Percentiles rank a stretch among this genome's conserved stretches.
These are phyloP conservation scores for Panagrolaimus sp. DNA, from an alignment of 1,140 invertebrate species.

Conservation along the genomic window DNA sequence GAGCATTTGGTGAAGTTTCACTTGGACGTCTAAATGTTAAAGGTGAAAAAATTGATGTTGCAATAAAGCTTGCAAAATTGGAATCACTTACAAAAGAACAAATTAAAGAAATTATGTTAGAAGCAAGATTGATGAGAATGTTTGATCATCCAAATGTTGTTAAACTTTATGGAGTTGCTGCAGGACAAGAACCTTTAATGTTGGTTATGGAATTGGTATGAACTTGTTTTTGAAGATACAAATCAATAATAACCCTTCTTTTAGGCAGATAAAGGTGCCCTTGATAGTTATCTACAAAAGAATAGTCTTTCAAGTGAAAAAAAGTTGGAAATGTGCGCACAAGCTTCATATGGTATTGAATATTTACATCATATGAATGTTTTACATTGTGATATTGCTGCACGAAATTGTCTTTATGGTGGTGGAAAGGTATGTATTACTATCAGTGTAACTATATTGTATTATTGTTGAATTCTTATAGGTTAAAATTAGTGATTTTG, in stretches of 20 bases:
- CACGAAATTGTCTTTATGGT: conserved; percentile 10
- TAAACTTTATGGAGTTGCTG: conserved; percentile 39
- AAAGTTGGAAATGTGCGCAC: background rate
- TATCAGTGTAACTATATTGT: too few relatives aligned
- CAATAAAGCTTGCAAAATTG: conserved; percentile 1
- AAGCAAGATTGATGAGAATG: conserved; percentile 22
- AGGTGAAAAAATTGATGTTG: background rate
- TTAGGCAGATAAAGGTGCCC: background rate
- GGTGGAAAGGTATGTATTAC: background rate
- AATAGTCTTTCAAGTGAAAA: background rate
- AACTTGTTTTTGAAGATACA: too few relatives aligned
- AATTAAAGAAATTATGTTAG: conserved; percentile 30
- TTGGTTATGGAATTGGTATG: conserved; percentile 7
- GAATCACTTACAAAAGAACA: conserved; percentile 28
- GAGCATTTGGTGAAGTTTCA: conserved; percentile 18
- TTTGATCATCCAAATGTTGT: conserved; percentile 27
- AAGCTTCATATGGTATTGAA: conserved; percentile 5
- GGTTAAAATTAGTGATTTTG: conserved; percentile 10
- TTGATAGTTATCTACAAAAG: conserved; percentile 5
- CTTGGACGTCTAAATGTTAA: background rate
- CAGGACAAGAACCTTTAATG: conserved; percentile 21
- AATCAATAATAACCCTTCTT: too few relatives aligned
- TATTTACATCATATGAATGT: conserved; percentile 1
- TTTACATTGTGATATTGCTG: conserved; percentile 11
- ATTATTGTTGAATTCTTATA: too few relatives aligned